These are phyloP conservation scores for Lophochroa leadbeateri DNA, from an alignment of 2,113 vertebrate species.

Conservation along the genomic window DNA sequence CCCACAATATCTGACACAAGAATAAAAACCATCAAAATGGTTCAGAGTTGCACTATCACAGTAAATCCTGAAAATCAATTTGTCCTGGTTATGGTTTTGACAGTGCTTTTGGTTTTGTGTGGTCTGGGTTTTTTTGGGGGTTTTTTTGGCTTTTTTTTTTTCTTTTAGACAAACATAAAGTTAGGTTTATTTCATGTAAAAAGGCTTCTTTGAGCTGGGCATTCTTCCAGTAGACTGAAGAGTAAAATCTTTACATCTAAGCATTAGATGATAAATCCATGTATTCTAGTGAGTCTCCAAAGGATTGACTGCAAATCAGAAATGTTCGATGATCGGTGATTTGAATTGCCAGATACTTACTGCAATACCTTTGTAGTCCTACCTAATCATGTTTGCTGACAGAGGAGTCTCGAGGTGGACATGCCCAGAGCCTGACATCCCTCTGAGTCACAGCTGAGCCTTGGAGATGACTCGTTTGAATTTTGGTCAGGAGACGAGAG, in stretches of 20 bases:
- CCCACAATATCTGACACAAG: neutral
- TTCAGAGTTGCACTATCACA: neutral
- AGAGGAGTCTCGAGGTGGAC: rapidly evolving
- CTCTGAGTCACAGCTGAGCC: neutral
- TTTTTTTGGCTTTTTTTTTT: too few species aligned
- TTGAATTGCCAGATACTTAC: neutral
- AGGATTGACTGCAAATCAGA: neutral
- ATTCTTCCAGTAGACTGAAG: neutral
- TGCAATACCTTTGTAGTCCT: neutral
- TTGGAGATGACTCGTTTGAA: neutral
- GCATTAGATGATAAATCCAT: neutral
- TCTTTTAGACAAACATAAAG: neutral
- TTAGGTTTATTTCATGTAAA: neutral
- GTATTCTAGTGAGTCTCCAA: neutral
- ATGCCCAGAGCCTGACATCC: neutral
- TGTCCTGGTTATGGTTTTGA: neutral
- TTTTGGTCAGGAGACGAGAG: neutral
- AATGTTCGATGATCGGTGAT: rapidly evolving
- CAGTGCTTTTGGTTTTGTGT: neutral
- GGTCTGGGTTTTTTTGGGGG: too few species aligned
- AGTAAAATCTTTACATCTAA: neutral
- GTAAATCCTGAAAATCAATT: neutral
- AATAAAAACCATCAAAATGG: neutral
- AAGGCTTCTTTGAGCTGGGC: neutral
- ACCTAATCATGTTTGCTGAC: rapidly evolving